Evolutionary conservation across 2,113 vertebrate genomes (phyloP), one percentile per base, ranked within the genome.

Genomic region (Narcine bancroftii): DNA sequence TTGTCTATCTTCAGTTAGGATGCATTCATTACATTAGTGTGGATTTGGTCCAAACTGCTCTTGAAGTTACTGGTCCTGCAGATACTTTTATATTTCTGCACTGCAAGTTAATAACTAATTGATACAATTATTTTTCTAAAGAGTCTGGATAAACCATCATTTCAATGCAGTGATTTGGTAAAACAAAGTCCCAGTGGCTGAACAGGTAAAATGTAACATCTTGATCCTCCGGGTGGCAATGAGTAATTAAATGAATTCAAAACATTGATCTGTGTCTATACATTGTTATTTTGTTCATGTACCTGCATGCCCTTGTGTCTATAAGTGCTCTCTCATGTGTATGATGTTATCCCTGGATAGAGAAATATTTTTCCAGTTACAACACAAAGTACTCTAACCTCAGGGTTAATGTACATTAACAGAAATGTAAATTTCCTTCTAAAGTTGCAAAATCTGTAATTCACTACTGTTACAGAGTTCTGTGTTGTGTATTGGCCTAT

Each of bases 211-310:
- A 36, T 15, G n/a, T n/a, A 60, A 85, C 50, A 85, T 60, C 33
- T 7, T 6, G 50, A 36, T 85, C 33, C n/a, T 33, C 15, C 13
- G 1, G 50, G 17, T 60, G 33, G 1, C 81, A 39, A 36, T 85
- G 53, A 36, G 53, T 85, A 60, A 85, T 19, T 56, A 36, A 60
- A 60, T 85, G 4, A 85, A 56, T 36, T 85, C 56, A 60, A 60
- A 36, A 21, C 13, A 36, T 56, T 85, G 81, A 17, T 36, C 29
- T 85, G 33, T 85, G 81, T 85, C 77, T 47, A 50, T 50, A 50
- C 45, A 81, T 81, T 81, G 77, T 56, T 85, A 60, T 85, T 85
- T 83, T 17, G 79, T 83, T 50, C 50, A 36, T 85, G 50, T 56
- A 85, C 15, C 81, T 60, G 29, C 17, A 15, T 60, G 33, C 13